Base-by-base conservation (phyloP, 2,113 vertebrate genomes). In the Tinamus guttatus region DNA sequence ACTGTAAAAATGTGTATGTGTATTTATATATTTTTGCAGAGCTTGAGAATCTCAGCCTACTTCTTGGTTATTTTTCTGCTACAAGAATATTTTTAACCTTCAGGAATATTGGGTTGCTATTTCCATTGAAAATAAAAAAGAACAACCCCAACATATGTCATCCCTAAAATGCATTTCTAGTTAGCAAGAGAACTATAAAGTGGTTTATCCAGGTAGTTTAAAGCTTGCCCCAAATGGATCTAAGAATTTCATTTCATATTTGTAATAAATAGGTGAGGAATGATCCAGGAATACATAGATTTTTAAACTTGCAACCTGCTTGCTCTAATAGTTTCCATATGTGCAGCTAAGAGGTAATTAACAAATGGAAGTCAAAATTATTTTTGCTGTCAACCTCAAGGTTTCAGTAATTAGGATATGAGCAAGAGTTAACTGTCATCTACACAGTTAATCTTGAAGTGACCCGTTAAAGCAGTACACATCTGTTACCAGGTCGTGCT, bases 381-480 rank as follows among this genome's bases (percentile, higher is more conserved):
- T 63, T 91, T 91, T 92, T 94, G 24, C 73, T 70, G 36, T 89
- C 43, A 95, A 60, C 69, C 24, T 94, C 49, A 78, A 47, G 68
- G 80, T 69, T 65, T 28, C 45, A 40, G 91, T 80, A 93, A 85
- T 95, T 47, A 91, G 32, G 65, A 49, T 71, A 73, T 94, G 91
- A 62, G 84, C 69, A 90, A 51, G 79, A 63, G 56, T 81, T 69
- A 96, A 91, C 47, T 67, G 27, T 64, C 80, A 90, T 85, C 95
- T 93, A 54, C 85, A 80, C 71, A 93, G 84, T 92, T 95, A 96
- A 91, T 95, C 91, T 88, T 59, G 43, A 81, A 95, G 51, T 94
- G 85, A 96, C 81, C 81, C 58, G 65, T 87, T 93, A 96, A 93
- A 95, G 60, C 68, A 69, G 76, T 71, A 60, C 82, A 77, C 87